Evolutionary conservation across 2,888 invertebrate species (phyloP), one percentile per base, ranked within the genome.

Genomic region (Venustoraphidia nigricollis): DNA sequence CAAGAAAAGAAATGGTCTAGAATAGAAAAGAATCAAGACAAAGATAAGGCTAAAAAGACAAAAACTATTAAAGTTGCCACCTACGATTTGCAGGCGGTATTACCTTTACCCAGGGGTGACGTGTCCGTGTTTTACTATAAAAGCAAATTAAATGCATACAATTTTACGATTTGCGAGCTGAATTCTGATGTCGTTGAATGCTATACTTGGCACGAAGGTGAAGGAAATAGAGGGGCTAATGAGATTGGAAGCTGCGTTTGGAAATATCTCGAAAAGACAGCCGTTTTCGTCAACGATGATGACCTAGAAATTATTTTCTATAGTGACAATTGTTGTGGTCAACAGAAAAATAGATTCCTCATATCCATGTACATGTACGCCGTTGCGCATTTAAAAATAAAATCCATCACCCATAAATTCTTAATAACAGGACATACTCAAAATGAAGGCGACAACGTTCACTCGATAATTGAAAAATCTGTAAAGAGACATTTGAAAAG

Each of bases 261-360:
- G 9, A 49, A 47, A 27, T 55, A 51, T 41, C 41, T 53, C 5
- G 17, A 53, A 49, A 43, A 46, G 14, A 17, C 17, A 17, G 41
- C 34, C 45, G 11, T 41, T 14, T 46, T 36, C 38, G 14, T 34
- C 36, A 17, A 44, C 5, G 14, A 34, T 10, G 41, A 45, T 36
- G 40, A 49, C 8, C 34, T 44, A 10, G 48, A 53, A 8, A 10
- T 53, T 36, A 34, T 51, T 10, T 55, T 60, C 43, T 60, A 55
- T 52, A 55, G 57, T 10, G 58, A 59, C 47, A 60, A 58, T 48
- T 59, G 59, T 44, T 34, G 47, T 37, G 57, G 55, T 3, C 57
- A 57, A 44, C 51, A 58, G 39, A 58, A 59, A 51, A 59, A 56
- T 49, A 52, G 51, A 47, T 57, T 52, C 45, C 53, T 58, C 27